Conservation (phyloP, 1,140 invertebrate species). For the Diprion similis region DNA sequence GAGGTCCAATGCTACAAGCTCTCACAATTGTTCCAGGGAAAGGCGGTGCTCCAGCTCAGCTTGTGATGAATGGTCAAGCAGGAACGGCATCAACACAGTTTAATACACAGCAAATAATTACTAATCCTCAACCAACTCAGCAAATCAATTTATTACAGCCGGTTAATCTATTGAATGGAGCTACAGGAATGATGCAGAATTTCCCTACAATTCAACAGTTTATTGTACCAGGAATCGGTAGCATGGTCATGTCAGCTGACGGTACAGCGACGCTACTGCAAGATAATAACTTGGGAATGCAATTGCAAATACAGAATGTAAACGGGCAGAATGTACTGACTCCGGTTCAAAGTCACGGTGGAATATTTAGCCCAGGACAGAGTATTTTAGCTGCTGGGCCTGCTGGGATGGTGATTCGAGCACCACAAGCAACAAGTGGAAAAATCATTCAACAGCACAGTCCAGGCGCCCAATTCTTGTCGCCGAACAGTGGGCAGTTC, state of each 20-base stretch:
- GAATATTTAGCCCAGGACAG: constrained; percentile 65
- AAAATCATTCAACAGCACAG: constrained; percentile 77
- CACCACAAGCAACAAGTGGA: constrained; percentile 72
- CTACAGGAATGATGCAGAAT: constrained; percentile 76
- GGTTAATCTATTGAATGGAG: constrained; percentile 78
- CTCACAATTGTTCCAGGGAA: constrained; percentile 79
- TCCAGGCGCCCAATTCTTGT: constrained; percentile 74
- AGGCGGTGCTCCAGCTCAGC: constrained; percentile 71
- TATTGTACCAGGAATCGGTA: constrained; percentile 79
- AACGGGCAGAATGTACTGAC: constrained; percentile 80
- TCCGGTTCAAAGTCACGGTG: constrained; percentile 70
- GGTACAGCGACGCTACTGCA: constrained; percentile 72
- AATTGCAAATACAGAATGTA: constrained; percentile 80
- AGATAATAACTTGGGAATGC: constrained; percentile 73
- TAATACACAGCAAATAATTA: constrained; percentile 72
- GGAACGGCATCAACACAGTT: constrained; percentile 66
- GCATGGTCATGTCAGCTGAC: constrained; percentile 78
- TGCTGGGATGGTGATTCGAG: constrained; percentile 79
- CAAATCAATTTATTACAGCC: constrained; percentile 82
- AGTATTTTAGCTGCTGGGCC: constrained; percentile 74
- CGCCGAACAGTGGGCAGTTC: constrained; percentile 75
- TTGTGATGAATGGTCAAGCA: constrained; percentile 75
- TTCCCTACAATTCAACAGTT: constrained; percentile 83
- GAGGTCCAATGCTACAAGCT: constrained; percentile 75
- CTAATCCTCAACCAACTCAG: constrained; percentile 74